Base-by-base conservation (phyloP, 2,797 vertebrate species). In the Tamandua tetradactyla region DNA sequence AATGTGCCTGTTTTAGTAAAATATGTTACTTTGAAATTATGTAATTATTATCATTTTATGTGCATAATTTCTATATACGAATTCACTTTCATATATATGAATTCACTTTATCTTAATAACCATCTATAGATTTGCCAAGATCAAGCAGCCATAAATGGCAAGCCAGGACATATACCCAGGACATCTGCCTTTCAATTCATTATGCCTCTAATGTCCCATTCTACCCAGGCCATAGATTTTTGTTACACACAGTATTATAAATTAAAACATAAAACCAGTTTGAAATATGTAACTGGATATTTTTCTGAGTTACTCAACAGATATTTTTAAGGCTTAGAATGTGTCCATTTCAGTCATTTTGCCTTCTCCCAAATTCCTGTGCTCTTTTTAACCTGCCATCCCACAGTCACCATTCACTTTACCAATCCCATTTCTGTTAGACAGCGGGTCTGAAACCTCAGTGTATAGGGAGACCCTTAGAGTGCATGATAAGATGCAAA, bases 391-490 rank as follows among this genome's bases (percentile, higher is more conserved):
- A 5, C 37, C 3, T 40, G 5, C 8, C 47, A 47, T 10, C 2
- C 30, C 3, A 13, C 11, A 3, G 0, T 47, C 9, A 4, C 23
- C 49, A 2, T 0, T 66, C 2, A 15, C 23, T 13, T 49, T n/a
- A 49, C 18, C 4, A 2, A 17, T 11, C 14, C 2, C 4, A 18
- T 81, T 44, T 78, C 20, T n/a, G 14, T 8, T 37, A 25, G 5
- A 13, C 1, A 13, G 5, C 11, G 1, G 4, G 47, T 44, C 30
- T 18, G 22, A 66, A 84, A 55, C 20, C 9, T 81, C 32, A 32
- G 30, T 23, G 5, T 20, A 5, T 1, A 42, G 37, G 89, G 66
- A 92, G n/a, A 3, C 32, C 27, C 0, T 23, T 61, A 22, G 5
- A 11, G 42, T 14, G 20, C 11, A 61, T 71, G 6, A 4, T 68